These are phyloP conservation scores for Liopterus haemorrhoidalis DNA, from an alignment of 2,888 invertebrate genomes.

Conservation along the genomic window DNA sequence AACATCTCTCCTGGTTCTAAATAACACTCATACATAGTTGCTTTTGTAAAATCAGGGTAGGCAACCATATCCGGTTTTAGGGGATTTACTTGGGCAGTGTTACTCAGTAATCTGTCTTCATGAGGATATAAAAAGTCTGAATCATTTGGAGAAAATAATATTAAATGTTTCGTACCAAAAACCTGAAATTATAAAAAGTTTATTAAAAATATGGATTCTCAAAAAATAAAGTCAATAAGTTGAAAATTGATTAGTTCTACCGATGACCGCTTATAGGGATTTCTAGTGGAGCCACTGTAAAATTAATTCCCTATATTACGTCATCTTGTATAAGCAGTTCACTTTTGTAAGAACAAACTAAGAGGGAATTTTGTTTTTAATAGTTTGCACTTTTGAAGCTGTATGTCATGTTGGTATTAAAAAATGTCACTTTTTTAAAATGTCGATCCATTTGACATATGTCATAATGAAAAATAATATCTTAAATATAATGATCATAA, in stretches of 20 bases:
- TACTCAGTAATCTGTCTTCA: constrained; percentile 67
- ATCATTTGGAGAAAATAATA: constrained; percentile 71
- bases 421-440: too few species aligned
- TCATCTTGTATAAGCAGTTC: too few species aligned
- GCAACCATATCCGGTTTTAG: constrained; percentile 63
- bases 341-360: too few species aligned
- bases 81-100: constrained; percentile 89
- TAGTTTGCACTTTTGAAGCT: constrained; percentile 1
- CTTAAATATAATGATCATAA: too few species aligned
- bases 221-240: constrained; percentile 1
- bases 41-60: constrained; percentile 65
- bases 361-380: neutral
- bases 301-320: constrained; percentile 13
- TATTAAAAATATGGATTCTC: too few species aligned
- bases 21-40: constrained; percentile 60
- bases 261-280: too few species aligned
- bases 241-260: neutral
- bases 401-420: too few species aligned
- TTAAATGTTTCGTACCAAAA: constrained; percentile 82
- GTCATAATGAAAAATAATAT: too few species aligned
- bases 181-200: constrained; percentile 55
- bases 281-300: too few species aligned
- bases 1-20: constrained; percentile 82
- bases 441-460: too few species aligned
- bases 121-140: constrained; percentile 73